Conservation (phyloP, 2,113 vertebrate genomes). For the Chiloscyllium plagiosum region DNA sequence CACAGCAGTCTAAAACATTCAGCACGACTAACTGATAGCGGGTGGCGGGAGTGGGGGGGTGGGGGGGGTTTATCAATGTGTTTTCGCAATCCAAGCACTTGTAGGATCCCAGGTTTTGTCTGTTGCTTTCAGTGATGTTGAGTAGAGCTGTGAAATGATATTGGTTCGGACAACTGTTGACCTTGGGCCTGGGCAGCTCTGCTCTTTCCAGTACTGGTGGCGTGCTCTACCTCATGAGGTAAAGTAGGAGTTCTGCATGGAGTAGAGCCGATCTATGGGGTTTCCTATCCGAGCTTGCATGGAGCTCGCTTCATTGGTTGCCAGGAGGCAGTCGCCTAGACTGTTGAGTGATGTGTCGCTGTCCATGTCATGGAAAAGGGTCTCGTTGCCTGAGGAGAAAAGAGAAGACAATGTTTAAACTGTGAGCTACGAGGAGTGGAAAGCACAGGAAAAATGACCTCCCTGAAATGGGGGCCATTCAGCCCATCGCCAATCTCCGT, state of each 20-base stretch:
- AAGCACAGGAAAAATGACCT: too few species aligned
- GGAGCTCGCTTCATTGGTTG: constrained; percentile 63
- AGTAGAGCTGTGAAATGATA: background rate
- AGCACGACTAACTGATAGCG: background rate
- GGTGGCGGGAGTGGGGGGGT: background rate
- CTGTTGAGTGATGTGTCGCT: constrained; percentile 74
- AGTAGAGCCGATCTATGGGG: constrained; percentile 92
- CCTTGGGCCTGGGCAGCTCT: background rate
- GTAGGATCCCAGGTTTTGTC: background rate
- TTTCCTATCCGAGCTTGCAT: constrained; percentile 72
- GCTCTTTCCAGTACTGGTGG: background rate
- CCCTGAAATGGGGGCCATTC: background rate
- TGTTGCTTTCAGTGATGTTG: background rate
- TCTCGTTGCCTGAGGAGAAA: constrained; percentile 66
- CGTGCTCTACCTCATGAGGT: constrained; percentile 66
- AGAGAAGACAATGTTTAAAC: background rate
- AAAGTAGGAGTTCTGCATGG: constrained; percentile 98
- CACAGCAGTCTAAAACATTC: background rate
- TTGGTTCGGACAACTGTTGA: background rate
- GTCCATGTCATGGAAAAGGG: constrained; percentile 73
- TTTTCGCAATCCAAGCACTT: background rate
- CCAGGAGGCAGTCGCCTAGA: constrained; percentile 71
- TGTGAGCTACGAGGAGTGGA: background rate
- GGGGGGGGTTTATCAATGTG: background rate
- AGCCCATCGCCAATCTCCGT: background rate